Evolutionary conservation across 2,888 invertebrate genomes (phyloP).

Genomic region (Lissocephala sabroskyi): DNA sequence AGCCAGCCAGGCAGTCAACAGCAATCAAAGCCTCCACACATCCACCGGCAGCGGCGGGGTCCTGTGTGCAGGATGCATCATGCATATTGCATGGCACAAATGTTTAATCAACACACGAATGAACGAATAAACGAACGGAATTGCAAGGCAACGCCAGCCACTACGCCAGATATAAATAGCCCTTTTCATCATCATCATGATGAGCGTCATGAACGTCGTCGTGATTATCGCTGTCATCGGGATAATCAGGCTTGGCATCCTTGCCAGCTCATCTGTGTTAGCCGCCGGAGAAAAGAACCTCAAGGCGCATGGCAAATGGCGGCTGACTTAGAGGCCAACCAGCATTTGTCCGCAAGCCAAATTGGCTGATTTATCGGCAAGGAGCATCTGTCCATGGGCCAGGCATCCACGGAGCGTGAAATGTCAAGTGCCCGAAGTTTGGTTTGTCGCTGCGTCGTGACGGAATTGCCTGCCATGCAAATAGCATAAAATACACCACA

Average conservation of each 20-base stretch:
- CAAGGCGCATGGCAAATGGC: not conserved
- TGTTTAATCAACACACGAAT: slow-evolving; percentile 46
- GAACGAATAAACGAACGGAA: slow-evolving; percentile 2
- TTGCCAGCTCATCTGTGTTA: too few species aligned
- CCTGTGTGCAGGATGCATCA: not conserved
- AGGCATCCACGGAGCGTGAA: slow-evolving; percentile 42
- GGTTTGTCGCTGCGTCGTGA: too few species aligned
- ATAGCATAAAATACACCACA: slow-evolving; percentile 17
- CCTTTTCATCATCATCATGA: slow-evolving; percentile 4
- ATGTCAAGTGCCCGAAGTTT: slow-evolving; percentile 50
- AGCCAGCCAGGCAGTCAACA: slow-evolving; percentile 43
- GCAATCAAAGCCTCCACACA: slow-evolving; percentile 47
- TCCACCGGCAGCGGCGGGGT: not conserved
- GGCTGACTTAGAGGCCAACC: not conserved
- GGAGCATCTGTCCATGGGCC: too few species aligned
- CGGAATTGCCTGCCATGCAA: too few species aligned
- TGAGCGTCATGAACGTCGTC: not conserved
- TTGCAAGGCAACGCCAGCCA: not conserved
- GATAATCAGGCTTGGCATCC: not conserved
- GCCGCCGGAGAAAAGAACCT: not conserved
- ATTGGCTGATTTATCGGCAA: not conserved
- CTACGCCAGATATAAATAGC: slow-evolving; percentile 36
- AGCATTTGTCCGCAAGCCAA: not conserved
- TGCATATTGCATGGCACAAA: slow-evolving; percentile 52
- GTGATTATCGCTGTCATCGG: not conserved